These are phyloP conservation scores for Syncerus caffer DNA, from an alignment of 2,797 vertebrate genomes.

Conservation along the genomic window DNA sequence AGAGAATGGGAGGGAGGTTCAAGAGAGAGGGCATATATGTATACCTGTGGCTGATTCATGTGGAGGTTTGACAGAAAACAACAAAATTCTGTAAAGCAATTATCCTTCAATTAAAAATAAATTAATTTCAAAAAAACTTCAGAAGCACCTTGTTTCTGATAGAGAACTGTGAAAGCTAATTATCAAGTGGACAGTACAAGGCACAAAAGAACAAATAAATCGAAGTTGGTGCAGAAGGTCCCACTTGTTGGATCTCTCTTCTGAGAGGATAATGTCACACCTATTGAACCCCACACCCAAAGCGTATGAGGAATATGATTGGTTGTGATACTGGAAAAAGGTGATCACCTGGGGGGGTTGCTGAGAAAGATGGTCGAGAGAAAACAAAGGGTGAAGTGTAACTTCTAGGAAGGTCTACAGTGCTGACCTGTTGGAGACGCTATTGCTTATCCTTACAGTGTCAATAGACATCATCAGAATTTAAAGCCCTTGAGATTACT, in stretches of 20 bases:
- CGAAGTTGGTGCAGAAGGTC: neutral
- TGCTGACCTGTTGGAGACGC: neutral
- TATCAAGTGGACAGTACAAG: neutral
- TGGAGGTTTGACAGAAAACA: neutral
- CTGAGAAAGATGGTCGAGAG: neutral
- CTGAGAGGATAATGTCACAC: neutral
- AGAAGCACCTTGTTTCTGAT: neutral
- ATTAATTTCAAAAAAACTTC: neutral
- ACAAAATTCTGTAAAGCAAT: neutral
- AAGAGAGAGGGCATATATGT: neutral
- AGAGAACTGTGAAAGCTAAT: neutral
- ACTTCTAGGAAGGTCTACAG: neutral
- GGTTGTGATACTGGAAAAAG: neutral
- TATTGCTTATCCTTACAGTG: neutral
- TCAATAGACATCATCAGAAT: neutral
- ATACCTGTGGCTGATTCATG: neutral
- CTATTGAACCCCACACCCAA: neutral
- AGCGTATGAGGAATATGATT: neutral
- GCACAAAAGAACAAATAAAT: neutral
- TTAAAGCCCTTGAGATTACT: neutral
- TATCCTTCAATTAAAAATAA: neutral
- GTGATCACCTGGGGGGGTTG: neutral
- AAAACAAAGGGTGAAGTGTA: neutral
- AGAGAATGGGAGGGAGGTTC: neutral
- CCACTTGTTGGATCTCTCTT: neutral